Evolutionary conservation across 2,797 vertebrate species (phyloP), one percentile per base, ranked within the genome.

Genomic region (Notolabrus celidotus): DNA sequence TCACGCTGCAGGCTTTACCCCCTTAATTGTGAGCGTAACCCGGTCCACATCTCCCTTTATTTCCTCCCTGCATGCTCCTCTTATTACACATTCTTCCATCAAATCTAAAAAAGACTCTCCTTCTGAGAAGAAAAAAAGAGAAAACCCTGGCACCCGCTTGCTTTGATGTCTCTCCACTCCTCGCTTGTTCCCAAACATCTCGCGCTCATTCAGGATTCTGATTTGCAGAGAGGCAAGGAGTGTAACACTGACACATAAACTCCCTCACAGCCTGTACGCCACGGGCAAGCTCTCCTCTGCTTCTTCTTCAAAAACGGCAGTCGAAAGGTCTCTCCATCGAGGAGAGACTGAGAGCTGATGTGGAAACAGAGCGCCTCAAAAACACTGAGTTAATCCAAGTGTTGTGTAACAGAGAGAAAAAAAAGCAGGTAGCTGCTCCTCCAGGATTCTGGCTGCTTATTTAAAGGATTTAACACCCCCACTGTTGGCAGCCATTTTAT

Each of bases 141-240:
- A 47, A 52, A 36, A 43, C 61, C 66, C 46, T 70, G 58, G 73
- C 86, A 68, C 43, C 51, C 41, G 69, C 67, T 83, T 59, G 52
- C 86, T 91, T 92, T 93, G 87, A 92, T 87, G 86, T 89, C 74
- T 85, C 68, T 76, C 68, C 83, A 41, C 57, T 50, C 59, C 25
- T 51, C 7, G 2, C 69, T 60, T 55, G 14, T 70, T 79, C 80
- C 57, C 61, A 57, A 68, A 78, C 72, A 80, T 46, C 61, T 68
- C 10, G 42, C 29, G 15, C 77, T 86, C 82, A 80, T 77, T 86
- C 71, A 71, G 47, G 34, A 69, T 78, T 89, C 76, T n/a, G 70
- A 70, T 57, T 75, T 46, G 55, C 7, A 2, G 42, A 67, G 67
- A 20, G 53, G 39, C 43, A 31, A 15, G 70, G 68, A 57, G 63